These are phyloP conservation scores for Channa argus DNA, from an alignment of 2,113 vertebrate genomes.

Conservation along the genomic window DNA sequence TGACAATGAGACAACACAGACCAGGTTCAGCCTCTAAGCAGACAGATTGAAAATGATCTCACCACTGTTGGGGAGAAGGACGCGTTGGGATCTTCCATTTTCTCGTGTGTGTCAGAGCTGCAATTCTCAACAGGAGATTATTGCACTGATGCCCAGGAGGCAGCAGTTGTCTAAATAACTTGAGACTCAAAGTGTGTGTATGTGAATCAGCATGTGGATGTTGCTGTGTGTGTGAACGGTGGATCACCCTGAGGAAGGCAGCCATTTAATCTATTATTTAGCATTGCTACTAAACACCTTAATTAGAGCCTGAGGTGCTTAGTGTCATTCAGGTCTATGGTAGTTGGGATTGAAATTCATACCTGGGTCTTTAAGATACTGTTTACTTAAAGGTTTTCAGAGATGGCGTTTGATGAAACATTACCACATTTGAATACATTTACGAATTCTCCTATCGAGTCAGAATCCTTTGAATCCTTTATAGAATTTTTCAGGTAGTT, in stretches of 20 bases:
- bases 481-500: too few relatives aligned
- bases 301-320: slow-evolving; percentile 46
- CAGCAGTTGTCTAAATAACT: slow-evolving; percentile 46
- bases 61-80: not conserved
- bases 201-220: not conserved
- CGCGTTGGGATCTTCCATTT: not conserved
- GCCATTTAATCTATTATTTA: slow-evolving; percentile 70
- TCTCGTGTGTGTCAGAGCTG: slow-evolving; percentile 24
- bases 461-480: too few relatives aligned
- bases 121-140: slow-evolving; percentile 45
- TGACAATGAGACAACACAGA: not conserved
- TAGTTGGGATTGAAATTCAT: not conserved
- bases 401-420: too few relatives aligned
- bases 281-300: slow-evolving; percentile 55
- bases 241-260: slow-evolving; percentile 41
- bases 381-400: too few relatives aligned
- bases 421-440: too few relatives aligned
- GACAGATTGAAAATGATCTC: slow-evolving; percentile 22
- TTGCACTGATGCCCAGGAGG: slow-evolving; percentile 43
- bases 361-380: not conserved
- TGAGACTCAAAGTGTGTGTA: slow-evolving; percentile 15
- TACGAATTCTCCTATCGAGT: too few relatives aligned
- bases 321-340: not conserved
- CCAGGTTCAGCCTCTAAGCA: not conserved
- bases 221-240: slow-evolving; percentile 18